Evolutionary conservation across 2,113 vertebrate species (phyloP).

Genomic region (Cebus imitator): DNA sequence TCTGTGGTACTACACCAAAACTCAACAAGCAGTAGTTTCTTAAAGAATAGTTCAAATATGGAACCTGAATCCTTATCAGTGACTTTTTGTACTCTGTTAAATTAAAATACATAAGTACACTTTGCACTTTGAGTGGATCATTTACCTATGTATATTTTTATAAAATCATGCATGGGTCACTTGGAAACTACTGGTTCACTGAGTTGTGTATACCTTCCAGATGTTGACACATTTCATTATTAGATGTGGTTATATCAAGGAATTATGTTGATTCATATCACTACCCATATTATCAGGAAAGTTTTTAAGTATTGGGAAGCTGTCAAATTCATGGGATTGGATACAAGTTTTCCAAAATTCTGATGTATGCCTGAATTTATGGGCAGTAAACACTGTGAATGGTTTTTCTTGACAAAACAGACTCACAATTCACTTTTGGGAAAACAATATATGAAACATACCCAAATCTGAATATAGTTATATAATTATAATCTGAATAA

Average conservation of each 20-base stretch:
- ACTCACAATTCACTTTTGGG: not conserved
- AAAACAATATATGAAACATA: not conserved
- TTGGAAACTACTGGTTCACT: not conserved
- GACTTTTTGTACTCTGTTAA: not conserved
- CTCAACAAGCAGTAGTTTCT: not conserved
- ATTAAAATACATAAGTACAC: not conserved
- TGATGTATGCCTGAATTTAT: constrained; percentile 9
- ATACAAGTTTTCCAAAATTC: not conserved
- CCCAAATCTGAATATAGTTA: not conserved
- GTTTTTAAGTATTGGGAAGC: not conserved
- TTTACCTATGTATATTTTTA: not conserved
- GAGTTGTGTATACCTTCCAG: not conserved
- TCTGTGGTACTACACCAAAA: not conserved
- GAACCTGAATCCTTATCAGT: not conserved
- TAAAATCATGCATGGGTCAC: not conserved
- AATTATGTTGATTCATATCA: not conserved
- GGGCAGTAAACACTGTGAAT: not conserved
- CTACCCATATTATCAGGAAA: not conserved
- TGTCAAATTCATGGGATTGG: not conserved
- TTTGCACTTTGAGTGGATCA: not conserved
- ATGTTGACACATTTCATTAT: not conserved
- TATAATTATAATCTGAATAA: too few species aligned
- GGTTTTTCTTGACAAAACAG: not conserved
- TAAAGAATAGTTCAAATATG: not conserved
- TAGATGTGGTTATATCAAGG: constrained; percentile 20